Evolutionary conservation across 1,140 invertebrate genomes (phyloP).

Genomic region (Hycleus cichorii): DNA sequence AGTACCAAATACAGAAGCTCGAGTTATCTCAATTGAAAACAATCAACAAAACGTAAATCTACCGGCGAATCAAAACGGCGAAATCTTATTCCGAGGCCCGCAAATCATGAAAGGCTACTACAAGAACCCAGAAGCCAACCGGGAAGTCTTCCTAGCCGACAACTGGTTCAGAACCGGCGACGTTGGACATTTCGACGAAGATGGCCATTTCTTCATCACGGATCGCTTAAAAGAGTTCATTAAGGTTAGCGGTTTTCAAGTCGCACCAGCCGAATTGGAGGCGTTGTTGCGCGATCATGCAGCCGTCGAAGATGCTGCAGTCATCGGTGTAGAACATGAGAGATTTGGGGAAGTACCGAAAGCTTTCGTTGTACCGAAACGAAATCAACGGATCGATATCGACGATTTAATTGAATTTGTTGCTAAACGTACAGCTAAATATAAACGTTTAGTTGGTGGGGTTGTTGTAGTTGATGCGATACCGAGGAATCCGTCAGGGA

Average conservation of each 20-base stretch:
- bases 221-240: slow-evolving; percentile 78
- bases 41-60: slow-evolving; percentile 46
- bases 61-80: slow-evolving; percentile 49
- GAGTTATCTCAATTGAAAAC: slow-evolving; percentile 22
- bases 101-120: slow-evolving; percentile 68
- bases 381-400: slow-evolving; percentile 25
- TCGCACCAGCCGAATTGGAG: slow-evolving; percentile 10
- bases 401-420: slow-evolving; percentile 40
- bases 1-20: slow-evolving; percentile 15
- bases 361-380: slow-evolving; percentile 55
- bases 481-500: slow-evolving; percentile 59
- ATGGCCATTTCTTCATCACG: slow-evolving; percentile 56
- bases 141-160: slow-evolving; percentile 51
- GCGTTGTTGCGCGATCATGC: slow-evolving; percentile 9
- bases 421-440: slow-evolving; percentile 39
- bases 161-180: slow-evolving; percentile 74
- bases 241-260: slow-evolving; percentile 48
- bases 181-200: slow-evolving; percentile 57
- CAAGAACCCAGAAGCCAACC: slow-evolving; percentile 59
- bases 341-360: slow-evolving; percentile 67
- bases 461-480: slow-evolving; percentile 49
- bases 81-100: slow-evolving; percentile 56
- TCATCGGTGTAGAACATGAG: slow-evolving; percentile 70
- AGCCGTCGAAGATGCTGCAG: slow-evolving; percentile 6
- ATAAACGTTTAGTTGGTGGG: slow-evolving; percentile 46